Evolutionary conservation across 2,797 vertebrate genomes (phyloP), one percentile per base, ranked within the genome.

Genomic region (Huso huso): DNA sequence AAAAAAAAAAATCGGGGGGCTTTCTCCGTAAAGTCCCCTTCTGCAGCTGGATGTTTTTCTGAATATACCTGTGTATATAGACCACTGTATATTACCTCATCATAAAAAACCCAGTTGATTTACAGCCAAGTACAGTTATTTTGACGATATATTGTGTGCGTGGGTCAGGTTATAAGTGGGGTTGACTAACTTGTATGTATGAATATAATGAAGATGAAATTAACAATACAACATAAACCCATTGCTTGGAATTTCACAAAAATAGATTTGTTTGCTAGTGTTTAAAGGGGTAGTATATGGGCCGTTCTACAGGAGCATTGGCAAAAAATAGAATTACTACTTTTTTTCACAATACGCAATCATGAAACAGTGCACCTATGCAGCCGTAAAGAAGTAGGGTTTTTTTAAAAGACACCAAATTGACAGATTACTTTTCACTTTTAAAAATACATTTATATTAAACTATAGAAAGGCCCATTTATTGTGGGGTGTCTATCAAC

Each of bases 401-500:
- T 18, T 18, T 18, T 37, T 37, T 37, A 37, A 37, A 37, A 37
- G 23, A 37, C 23, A 4, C 23, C 23, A 37, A 3, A 37, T 37
- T 37, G 23, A 37, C 2, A 4, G 23, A 37, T 37, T 37, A 37
- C 23, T 37, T 37, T 37, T 37, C 23, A 37, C 23, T 37, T 37
- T 37, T 37, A 37, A 37, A 37, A 37, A 37, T 37, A 37, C 23
- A 37, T 37, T 37, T 37, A 2, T 37, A 37, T 37, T 37, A 78
- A 79, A 61, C 62, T 50, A 62, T 48, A 64, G 49, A 51, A 15
- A n/a, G 11, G 49, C 65, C 60, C 15, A 48, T 75, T 82, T 77
- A 73, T 81, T 71, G 79, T 79, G 82, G 78, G 2, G 23, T 4
- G 79, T 73, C 79, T 76, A 83, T 80, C 48, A 74, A 79, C 71